Evolutionary conservation across 2,797 vertebrate genomes (phyloP).

Genomic region (Alca torda): DNA sequence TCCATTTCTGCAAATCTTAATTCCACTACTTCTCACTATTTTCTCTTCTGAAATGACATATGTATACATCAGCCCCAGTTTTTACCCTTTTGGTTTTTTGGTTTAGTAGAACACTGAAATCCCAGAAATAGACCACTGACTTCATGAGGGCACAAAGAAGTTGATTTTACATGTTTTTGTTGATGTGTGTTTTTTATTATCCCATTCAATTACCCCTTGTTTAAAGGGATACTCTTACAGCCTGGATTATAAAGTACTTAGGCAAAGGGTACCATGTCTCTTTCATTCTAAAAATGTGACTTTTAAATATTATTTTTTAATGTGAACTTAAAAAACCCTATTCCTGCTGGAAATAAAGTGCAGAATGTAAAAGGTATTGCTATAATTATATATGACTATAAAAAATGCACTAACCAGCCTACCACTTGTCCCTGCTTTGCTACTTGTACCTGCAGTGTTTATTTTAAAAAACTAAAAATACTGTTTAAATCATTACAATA

Average conservation of each 20-base stretch:
- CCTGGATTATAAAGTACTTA: background rate
- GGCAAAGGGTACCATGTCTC: background rate
- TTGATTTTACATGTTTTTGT: background rate
- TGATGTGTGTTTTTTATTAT: background rate
- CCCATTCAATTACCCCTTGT: background rate
- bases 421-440: background rate
- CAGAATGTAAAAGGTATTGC: background rate
- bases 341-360: background rate
- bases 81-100: background rate
- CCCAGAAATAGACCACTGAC: background rate
- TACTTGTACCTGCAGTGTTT: background rate
- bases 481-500: background rate
- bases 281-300: background rate
- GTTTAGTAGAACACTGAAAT: background rate
- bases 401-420: background rate
- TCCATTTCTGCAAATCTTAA: background rate
- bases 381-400: background rate
- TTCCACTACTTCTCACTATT: background rate
- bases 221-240: background rate
- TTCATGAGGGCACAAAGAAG: background rate
- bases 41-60: background rate
- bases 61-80: background rate
- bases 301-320: background rate
- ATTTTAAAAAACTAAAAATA: background rate
- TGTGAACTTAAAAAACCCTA: background rate